These are phyloP conservation scores for human (Homo sapiens) DNA, from an alignment of 2,113 vertebrate species.

Conservation along the genomic window GRCh38 chr2:186768001-186768500, in stretches of 20 bases:
- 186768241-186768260: background rate
- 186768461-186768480: background rate
- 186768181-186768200: background rate
- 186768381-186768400: background rate
- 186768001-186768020: background rate
- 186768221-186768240: slow-evolving; percentile 2
- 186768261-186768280: slow-evolving; percentile 6
- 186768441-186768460: background rate
- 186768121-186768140: background rate
- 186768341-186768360: background rate
- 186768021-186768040: slow-evolving; percentile 23
- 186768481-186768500: background rate
- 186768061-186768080: background rate
- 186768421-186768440: background rate
- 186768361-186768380: background rate
- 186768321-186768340: background rate
- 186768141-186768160: background rate
- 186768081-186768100: background rate
- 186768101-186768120: background rate
- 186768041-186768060: background rate
- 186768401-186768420: background rate
- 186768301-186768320: background rate
- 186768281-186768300: background rate
- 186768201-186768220: background rate
- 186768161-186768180: slow-evolving; percentile 5